Evolutionary conservation across 30 jellyfish, hydroid and myxozoan species (phyloP).

Genomic region (Chrysaora quinquecirrha): DNA sequence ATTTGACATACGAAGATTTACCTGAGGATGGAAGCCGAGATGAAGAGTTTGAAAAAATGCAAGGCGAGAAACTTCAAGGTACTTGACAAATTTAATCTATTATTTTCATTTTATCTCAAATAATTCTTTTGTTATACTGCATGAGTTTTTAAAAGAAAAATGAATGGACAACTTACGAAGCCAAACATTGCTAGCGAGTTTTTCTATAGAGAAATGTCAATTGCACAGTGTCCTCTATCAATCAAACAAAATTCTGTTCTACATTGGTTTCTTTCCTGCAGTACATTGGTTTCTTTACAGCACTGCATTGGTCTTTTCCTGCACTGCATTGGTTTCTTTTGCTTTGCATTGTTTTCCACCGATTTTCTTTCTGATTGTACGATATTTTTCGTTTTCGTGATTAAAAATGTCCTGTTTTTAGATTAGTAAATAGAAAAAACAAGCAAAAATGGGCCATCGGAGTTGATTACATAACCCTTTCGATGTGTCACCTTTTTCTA

Average conservation of each 20-base stretch:
- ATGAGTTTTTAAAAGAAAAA: not conserved
- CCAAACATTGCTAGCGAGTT: not conserved
- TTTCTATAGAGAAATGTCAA: slow-evolving; percentile 9
- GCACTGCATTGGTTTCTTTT: not conserved
- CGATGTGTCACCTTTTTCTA: not conserved
- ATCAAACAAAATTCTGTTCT: not conserved
- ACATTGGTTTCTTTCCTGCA: slow-evolving; percentile 7
- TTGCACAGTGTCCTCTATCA: not conserved
- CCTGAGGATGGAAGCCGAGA: slow-evolving; percentile 71
- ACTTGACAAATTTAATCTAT: not conserved
- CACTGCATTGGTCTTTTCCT: not conserved
- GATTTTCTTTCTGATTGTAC: too few species aligned
- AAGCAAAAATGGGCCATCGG: not conserved
- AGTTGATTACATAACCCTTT: not conserved
- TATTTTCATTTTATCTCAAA: not conserved
- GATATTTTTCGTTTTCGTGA: too few species aligned
- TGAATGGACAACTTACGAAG: not conserved
- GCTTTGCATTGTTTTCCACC: too few species aligned
- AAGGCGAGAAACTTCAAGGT: slow-evolving; percentile 15
- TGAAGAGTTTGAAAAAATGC: slow-evolving; percentile 35
- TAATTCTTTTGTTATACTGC: too few species aligned
- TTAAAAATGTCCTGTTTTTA: too few species aligned
- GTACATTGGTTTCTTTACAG: not conserved
- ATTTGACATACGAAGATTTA: slow-evolving; percentile 43
- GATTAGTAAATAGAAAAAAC: not conserved